A percentile compares a stretch with the other conserved stretches of the same genome.
phyloP scores from a whole-genome alignment of 2,797 vertebrate species.

The Erithacus rubecula region DNA sequence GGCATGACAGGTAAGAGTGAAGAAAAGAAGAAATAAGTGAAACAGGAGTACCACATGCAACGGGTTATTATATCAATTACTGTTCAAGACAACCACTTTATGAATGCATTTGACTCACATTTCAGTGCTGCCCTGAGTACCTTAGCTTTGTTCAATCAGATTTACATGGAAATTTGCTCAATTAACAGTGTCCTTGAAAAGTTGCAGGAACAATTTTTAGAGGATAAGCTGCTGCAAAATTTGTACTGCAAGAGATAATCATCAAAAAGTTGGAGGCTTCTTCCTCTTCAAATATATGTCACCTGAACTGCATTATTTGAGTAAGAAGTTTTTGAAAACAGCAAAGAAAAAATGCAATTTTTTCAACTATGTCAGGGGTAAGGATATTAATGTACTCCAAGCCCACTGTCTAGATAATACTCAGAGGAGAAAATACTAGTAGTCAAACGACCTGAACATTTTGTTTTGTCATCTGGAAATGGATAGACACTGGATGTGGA shows the following conservation, averaged over 20 bases:
- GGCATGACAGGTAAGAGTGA: neutral
- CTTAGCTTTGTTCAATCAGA: neutral
- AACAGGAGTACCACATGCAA: neutral
- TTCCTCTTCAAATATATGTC: neutral
- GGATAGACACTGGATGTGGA: neutral
- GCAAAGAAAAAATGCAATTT: neutral
- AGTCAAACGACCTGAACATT: neutral
- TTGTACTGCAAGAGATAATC: neutral
- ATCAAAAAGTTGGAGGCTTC: neutral
- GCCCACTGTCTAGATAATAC: neutral
- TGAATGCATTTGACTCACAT: neutral
- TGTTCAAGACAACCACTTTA: neutral
- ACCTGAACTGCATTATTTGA: neutral
- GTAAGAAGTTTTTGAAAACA: neutral
- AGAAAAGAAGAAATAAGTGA: neutral
- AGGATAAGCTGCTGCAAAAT: neutral
- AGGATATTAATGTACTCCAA: neutral
- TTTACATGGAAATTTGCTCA: neutral
- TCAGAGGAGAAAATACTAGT: neutral
- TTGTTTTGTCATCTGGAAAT: neutral
- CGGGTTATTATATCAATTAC: neutral
- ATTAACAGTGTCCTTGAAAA: neutral
- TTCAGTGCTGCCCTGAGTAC: neutral
- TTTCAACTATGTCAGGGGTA: neutral
- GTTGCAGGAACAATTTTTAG: neutral